Evolutionary conservation across 1,140 invertebrate genomes (phyloP).

Genomic region (Leptinotarsa lineolata): DNA sequence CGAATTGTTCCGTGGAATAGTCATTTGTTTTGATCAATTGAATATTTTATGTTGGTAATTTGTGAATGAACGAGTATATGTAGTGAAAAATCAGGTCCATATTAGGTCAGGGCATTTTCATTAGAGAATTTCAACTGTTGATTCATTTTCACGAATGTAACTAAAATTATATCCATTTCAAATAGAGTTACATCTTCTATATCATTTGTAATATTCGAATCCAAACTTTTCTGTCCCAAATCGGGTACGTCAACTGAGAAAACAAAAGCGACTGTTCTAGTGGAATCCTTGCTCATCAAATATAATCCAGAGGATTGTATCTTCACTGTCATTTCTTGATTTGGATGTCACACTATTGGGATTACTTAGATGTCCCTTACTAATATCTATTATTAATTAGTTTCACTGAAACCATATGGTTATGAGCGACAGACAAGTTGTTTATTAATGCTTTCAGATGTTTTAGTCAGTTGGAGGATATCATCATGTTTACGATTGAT

Average conservation of each 20-base stretch:
- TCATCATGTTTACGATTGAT: background rate
- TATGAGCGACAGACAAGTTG: background rate
- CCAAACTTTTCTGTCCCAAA: background rate
- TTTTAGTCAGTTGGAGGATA: background rate
- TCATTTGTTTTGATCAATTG: too few relatives aligned
- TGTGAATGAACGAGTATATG: too few relatives aligned
- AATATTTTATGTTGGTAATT: too few relatives aligned
- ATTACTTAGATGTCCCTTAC: conserved; percentile 26
- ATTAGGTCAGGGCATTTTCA: too few relatives aligned
- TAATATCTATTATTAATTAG: conserved; percentile 32
- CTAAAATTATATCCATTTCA: too few relatives aligned
- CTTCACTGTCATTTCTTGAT: conserved; percentile 43
- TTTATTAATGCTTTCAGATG: background rate
- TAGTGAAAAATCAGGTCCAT: too few relatives aligned
- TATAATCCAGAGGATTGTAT: conserved; percentile 34
- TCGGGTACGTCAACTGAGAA: background rate
- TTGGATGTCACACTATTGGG: conserved; percentile 33
- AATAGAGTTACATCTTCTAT: too few relatives aligned
- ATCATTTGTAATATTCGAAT: too few relatives aligned
- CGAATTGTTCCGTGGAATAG: too few relatives aligned
- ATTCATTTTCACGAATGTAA: too few relatives aligned
- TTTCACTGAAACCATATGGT: conserved; percentile 6
- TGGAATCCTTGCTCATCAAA: conserved; percentile 26
- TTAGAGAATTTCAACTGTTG: too few relatives aligned
- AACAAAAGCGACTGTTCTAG: conserved; percentile 12